Percentiles rank a stretch among this genome's conserved stretches.
These are phyloP conservation scores for Coleophora flavipennella DNA, from an alignment of 2,888 invertebrate species.

Conservation along the genomic window DNA sequence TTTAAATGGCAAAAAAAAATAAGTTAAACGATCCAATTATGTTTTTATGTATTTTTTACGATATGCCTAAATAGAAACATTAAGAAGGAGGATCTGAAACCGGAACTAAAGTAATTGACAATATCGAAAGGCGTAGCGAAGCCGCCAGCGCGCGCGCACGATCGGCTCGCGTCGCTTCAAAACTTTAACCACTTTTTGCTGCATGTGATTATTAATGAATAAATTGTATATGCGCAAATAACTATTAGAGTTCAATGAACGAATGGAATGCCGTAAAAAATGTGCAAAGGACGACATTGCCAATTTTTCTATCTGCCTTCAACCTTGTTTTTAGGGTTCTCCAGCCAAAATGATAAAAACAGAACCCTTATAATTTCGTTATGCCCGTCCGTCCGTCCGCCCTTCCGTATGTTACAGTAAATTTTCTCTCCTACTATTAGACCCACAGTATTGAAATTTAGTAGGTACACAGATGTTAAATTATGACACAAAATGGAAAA, in stretches of 20 bases:
- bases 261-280: conserved; percentile 63
- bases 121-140: conserved; percentile 26
- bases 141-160: conserved; percentile 14
- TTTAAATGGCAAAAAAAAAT: conserved; percentile 38
- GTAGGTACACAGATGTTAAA: too few species aligned
- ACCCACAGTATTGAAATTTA: too few species aligned
- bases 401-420: too few species aligned
- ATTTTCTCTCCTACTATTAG: too few species aligned
- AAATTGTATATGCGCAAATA: conserved; percentile 56
- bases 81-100: conserved; percentile 60
- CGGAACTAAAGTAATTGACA: conserved; percentile 62
- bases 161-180: conserved; percentile 25
- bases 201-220: conserved; percentile 57
- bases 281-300: conserved; percentile 57
- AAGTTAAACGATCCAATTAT: conserved; percentile 44
- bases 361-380: too few species aligned
- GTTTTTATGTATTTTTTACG: conserved; percentile 37
- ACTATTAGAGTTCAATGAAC: conserved; percentile 61
- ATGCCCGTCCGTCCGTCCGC: too few species aligned
- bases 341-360: too few species aligned
- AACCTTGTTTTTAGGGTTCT: too few species aligned
- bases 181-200: conserved; percentile 60
- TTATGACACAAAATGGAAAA: too few species aligned
- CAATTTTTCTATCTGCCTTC: conserved; percentile 35
- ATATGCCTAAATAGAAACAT: conserved; percentile 31